Base-by-base conservation (phyloP, 2,797 vertebrate species). In the Rhabdophis nuchalis region DNA sequence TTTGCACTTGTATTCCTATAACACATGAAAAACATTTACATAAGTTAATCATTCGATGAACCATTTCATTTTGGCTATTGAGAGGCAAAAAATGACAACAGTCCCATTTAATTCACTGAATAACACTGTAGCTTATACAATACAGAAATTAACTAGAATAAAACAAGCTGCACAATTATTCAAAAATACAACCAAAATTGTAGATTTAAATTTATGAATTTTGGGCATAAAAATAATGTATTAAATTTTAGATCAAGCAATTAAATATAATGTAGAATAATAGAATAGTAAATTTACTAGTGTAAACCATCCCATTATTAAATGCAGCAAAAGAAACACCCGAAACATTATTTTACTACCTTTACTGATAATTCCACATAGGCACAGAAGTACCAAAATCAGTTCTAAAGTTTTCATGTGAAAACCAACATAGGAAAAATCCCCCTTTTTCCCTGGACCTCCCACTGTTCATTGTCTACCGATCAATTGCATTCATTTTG, bases 1-100 rank as follows among this genome's bases (percentile, higher is more conserved):
- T 97, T 99, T 99, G 93, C 98, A 98, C 95, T 99, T 99, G 97
- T 99, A 99, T 93, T 99, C 99, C 99, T 99, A 97, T 36, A 98
- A 98, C 27, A 94, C 41, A 93, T 96, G 93, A 97, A 96, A 58
- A 92, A 96, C 46, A 41, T 77, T n/a, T 72, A 72, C n/a, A 10
- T 77, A 36, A 77, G 36, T 77, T 18, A 36, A 23, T 77, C 16
- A 23, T 32, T 77, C 32, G 10, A 18, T 12, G 20, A 82, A 20
- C 4, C 36, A 41, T 82, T 82, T 82, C 20, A 46, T 82, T 82
- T 82, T 46, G 20, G 20, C 36, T 41, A 41, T 25, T 82, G 20
- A 41, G 9, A 82, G 41, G 20, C 72, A 82, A 82, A 41, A 77
- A 77, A 41, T 41, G 20, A 82, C 20, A 82, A 82, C 4, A 82